Evolutionary conservation across 2,113 vertebrate genomes (phyloP).

Genomic region (Corythornis madagascariensis): DNA sequence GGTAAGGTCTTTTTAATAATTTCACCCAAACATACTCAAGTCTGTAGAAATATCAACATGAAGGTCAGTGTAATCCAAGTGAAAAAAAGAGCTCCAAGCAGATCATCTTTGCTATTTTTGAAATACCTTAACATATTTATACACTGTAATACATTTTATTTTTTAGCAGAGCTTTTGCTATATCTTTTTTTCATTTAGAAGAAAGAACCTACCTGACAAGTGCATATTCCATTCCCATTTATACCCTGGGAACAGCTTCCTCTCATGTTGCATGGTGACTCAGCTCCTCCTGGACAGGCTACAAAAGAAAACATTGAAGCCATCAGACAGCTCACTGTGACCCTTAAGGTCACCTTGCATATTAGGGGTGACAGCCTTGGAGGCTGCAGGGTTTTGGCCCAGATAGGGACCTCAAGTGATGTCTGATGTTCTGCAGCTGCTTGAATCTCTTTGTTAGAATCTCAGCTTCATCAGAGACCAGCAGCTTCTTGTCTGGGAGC

Average conservation of each 20-base stretch:
- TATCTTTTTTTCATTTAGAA: not conserved
- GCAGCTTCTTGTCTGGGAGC: not conserved
- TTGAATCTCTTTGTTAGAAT: not conserved
- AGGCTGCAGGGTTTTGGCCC: not conserved
- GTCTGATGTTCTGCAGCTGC: not conserved
- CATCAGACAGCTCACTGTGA: not conserved
- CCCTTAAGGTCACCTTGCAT: not conserved
- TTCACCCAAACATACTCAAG: not conserved
- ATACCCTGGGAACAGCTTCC: constrained; percentile 85
- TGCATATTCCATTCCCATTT: constrained; percentile 85
- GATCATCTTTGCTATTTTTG: not conserved
- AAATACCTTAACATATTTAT: not conserved
- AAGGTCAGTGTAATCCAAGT: not conserved
- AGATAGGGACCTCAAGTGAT: not conserved
- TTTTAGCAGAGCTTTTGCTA: not conserved
- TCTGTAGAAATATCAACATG: not conserved
- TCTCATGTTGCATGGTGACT: constrained; percentile 76
- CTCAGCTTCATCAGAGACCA: not conserved
- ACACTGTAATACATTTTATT: not conserved
- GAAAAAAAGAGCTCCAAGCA: not conserved
- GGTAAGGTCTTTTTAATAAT: not conserved
- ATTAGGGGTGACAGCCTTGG: accelerated
- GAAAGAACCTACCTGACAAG: constrained; percentile 79
- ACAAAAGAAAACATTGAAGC: not conserved
- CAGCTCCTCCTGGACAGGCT: constrained; percentile 87